Evolutionary conservation across 2,888 invertebrate species (phyloP), one percentile per base, ranked within the genome.

Genomic region (Cheilosia scutellata): DNA sequence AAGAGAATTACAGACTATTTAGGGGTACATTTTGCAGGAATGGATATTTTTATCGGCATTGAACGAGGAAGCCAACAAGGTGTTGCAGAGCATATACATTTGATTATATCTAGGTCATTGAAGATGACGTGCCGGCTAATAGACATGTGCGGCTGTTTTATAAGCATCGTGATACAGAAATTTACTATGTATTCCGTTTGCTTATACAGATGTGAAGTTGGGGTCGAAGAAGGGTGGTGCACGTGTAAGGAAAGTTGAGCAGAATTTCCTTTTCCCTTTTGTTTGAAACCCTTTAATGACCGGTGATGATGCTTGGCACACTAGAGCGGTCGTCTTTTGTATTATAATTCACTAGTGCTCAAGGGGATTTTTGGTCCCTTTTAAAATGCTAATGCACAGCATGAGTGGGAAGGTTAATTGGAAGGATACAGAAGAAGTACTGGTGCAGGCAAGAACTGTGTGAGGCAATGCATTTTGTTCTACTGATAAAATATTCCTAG

Each of bases 91-190:
- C 4, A 11, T 33, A 31, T 9, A 16, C 33, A 16, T 55, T 55
- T 2, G n/a, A 20, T 33, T 6, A 29, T 63, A 80, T 63, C 33
- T 49, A 33, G 82, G 76, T 80, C 80, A 72, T 4, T 42, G 25
- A 31, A 68, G 60, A 76, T 51, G 57, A 58, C 16, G 20, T 47
- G 33, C 33, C 20, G 20, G 20, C 16, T 20, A 7, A 9, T 16
- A 44, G 3, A 2, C 20, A 44, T 44, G 44, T n/a, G 7, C 11
- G 6, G 40, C 7, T 7, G 9, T 40, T 7, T 40, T 40, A 40
- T 9, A 40, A 40, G 40, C 40, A 40, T 40, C 40, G 3, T 9
- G 11, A 6, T 9, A 40, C 5, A 40, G 40, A 0, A 40, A 40
- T 40, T 40, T 40, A 3, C 40, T 40, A 40, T 40, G 40, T 40